Evolutionary conservation across 2,888 invertebrate species (phyloP), one percentile per base, ranked within the genome.

Genomic region (Drosophila fulvimacula): DNA sequence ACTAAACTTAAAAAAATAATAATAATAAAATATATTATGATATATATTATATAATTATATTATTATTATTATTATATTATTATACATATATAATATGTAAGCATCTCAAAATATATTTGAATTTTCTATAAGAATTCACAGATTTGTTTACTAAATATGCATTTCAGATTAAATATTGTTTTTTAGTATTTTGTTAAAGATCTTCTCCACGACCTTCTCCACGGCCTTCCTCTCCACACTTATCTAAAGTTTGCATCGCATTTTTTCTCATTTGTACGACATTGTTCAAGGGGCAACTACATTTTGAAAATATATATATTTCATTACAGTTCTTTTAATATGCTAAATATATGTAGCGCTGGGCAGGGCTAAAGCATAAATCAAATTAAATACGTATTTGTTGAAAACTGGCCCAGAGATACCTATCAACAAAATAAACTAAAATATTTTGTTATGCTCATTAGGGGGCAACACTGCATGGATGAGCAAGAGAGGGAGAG

Each of bases 361-460:
- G 57, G 70, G 62, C 62, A 57, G 56, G 39, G 65, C 58, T 36
- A 56, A 39, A 49, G 51, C 75, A 88, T 83, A 73, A 88, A 52
- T 83, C 77, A 88, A 88, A 60, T 39, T 59, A 51, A 58, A 44
- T 19, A 64, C 24, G 74, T 51, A 78, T 60, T 73, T 78, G 75
- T 65, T 74, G 79, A 76, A 76, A 76, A 64, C 58, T 5, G 55
- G 46, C 42, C 34, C 11, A 59, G n/a, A 80, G 87, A 83, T 86
- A 58, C 78, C 68, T 81, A 83, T 83, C 88, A 19, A 65, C 7
- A 55, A 76, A 71, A 39, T 32, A 34, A 17, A 62, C 57, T 21
- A 64, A 48, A 68, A 75, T 77, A 86, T 78, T 78, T 82, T 88
- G 83, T 86, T 77, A 73, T 81, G 86, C 83, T 88, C 83, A 86